Conservation (phyloP, 2,888 invertebrate genomes). For the Carcina quercana region DNA sequence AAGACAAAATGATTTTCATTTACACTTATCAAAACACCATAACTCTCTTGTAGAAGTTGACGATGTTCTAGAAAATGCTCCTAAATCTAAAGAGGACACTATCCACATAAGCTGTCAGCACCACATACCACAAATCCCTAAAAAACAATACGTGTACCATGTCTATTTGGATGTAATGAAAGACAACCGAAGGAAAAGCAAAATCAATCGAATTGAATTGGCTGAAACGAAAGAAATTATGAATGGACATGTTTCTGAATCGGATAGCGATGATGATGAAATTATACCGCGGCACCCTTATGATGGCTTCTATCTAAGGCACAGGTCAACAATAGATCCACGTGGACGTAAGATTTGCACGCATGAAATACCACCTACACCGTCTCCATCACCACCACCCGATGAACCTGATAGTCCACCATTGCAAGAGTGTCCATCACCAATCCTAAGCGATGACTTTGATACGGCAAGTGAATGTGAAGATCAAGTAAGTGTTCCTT, state of each 20-base stretch:
- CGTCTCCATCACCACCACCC: conserved; percentile 35
- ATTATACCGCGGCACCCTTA: conserved; percentile 64
- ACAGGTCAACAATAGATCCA: conserved; percentile 50
- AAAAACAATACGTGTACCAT: conserved; percentile 29
- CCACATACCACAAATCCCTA: no score
- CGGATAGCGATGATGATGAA: conserved; percentile 46
- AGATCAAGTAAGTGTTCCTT: conserved; percentile 45
- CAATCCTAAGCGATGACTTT: conserved; percentile 4
- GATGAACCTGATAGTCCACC: conserved; percentile 12
- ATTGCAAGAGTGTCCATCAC: neutral
- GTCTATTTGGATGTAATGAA: conserved; percentile 34
- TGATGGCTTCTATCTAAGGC: conserved; percentile 63
- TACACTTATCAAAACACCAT: neutral
- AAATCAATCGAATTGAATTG: conserved; percentile 23
- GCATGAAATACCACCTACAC: conserved; percentile 56
- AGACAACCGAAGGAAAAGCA: conserved; percentile 22
- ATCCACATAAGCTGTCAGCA: no score
- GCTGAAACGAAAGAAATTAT: conserved; percentile 19
- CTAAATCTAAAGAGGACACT: no score
- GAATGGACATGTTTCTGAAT: conserved; percentile 43
- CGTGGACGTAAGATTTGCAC: conserved; percentile 57
- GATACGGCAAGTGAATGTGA: conserved; percentile 26
- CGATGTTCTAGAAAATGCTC: neutral
- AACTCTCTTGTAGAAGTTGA: neutral
- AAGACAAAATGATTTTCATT: no score